phyloP scores from a whole-genome alignment of 92 coral and sea anemone genomes.

The Virgularia gustaviana region DNA sequence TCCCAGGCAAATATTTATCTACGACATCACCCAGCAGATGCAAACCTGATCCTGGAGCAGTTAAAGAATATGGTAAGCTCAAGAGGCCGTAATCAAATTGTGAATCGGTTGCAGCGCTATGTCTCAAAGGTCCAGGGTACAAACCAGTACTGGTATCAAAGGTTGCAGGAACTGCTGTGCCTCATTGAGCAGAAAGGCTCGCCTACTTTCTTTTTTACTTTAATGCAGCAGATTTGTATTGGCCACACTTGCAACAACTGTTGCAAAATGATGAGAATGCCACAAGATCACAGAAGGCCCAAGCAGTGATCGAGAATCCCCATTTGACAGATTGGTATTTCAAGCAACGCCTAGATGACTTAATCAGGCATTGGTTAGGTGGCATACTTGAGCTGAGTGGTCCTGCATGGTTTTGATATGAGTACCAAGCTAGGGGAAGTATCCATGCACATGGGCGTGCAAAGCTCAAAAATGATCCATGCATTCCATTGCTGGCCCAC shows the following conservation, averaged over 20 bases:
- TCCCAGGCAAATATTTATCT: constrained; percentile 27
- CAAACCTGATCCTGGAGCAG: constrained; percentile 12
- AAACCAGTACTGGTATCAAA: constrained; percentile 50
- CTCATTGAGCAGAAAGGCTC: constrained; percentile 49
- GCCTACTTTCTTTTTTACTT: constrained; percentile 52
- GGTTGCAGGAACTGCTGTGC: constrained; percentile 46
- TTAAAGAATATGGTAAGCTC: neutral
- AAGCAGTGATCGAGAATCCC: constrained; percentile 9
- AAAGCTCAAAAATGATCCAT: neutral
- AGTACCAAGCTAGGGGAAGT: neutral
- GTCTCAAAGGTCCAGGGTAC: neutral
- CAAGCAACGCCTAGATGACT: neutral
- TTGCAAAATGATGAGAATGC: constrained; percentile 5
- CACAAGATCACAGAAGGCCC: neutral
- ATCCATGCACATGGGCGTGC: constrained; percentile 5
- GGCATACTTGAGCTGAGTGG: too few relatives aligned
- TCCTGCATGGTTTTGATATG: too few relatives aligned
- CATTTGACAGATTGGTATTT: constrained; percentile 12
- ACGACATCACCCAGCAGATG: constrained; percentile 20
- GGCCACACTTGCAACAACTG: constrained; percentile 4
- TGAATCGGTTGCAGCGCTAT: constrained; percentile 8
- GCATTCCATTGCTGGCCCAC: neutral
- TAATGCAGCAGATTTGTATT: constrained; percentile 26
- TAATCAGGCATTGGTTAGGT: too few relatives aligned
- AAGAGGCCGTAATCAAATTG: neutral